A percentile compares a stretch with the other conserved stretches of the same genome.
Evolutionary conservation across 30 jellyfish, hydroid and myxozoan species (phyloP).

Genomic region (Phacellophora camtschatica): DNA sequence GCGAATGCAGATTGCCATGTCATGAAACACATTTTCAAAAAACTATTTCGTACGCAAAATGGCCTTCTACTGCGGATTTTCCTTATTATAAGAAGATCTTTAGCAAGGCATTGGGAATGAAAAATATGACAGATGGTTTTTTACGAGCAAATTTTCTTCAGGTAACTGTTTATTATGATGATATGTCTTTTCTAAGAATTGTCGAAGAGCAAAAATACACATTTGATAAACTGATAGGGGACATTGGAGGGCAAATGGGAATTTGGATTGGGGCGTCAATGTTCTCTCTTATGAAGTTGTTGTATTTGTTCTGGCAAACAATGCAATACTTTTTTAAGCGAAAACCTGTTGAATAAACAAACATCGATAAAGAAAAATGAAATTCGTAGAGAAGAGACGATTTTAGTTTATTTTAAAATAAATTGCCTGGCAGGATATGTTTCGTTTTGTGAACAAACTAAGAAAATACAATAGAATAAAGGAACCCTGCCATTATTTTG

Average conservation of each 20-base stretch:
- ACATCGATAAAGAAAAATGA: too few relatives aligned
- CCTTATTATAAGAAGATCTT: slow-evolving; percentile 15
- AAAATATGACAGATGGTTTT: slow-evolving; percentile 13
- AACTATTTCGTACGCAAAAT: slow-evolving; percentile 1
- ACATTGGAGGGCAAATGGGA: slow-evolving; percentile 69
- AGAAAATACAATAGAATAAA: too few relatives aligned
- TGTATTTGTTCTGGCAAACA: background rate
- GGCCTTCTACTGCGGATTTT: slow-evolving; percentile 35
- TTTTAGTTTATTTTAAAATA: too few relatives aligned
- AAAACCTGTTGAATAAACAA: too few relatives aligned
- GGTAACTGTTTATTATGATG: slow-evolving; percentile 26
- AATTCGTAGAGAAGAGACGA: too few relatives aligned
- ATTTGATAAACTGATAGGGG: background rate
- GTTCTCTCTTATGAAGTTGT: slow-evolving; percentile 9
- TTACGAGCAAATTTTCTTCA: slow-evolving; percentile 21
- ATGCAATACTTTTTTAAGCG: too few relatives aligned
- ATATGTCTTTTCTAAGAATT: background rate
- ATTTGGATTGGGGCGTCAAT: slow-evolving; percentile 46
- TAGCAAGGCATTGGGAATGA: background rate
- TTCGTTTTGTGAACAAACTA: too few relatives aligned
- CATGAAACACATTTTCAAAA: background rate
- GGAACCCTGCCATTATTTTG: too few relatives aligned
- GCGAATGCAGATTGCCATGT: slow-evolving; percentile 36
- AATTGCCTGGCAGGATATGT: too few relatives aligned
- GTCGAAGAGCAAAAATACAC: slow-evolving; percentile 12